phyloP scores from a whole-genome alignment of 2,113 vertebrate species.

The Egretta garzetta region DNA sequence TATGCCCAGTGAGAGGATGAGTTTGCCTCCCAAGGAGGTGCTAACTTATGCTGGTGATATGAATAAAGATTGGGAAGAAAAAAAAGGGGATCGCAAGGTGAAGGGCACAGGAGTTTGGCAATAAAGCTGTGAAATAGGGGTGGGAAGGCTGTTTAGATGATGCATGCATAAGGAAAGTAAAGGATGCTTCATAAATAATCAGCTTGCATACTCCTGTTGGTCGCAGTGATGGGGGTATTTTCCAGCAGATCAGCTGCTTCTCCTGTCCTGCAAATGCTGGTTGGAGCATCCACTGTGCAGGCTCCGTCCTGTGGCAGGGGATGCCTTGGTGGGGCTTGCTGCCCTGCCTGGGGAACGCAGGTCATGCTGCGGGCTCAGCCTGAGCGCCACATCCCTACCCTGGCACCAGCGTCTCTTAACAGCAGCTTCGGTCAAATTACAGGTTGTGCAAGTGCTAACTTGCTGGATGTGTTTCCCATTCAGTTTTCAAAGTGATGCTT shows the following conservation, averaged over 20 bases:
- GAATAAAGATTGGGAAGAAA: neutral
- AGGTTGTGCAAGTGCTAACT: neutral
- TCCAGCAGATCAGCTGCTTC: neutral
- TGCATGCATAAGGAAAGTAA: neutral
- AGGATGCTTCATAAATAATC: constrained; percentile 32
- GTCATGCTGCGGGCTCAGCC: constrained; percentile 8
- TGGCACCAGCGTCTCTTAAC: constrained; percentile 29
- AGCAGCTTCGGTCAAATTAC: neutral
- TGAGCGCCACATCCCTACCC: neutral
- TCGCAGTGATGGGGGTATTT: neutral
- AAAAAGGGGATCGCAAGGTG: neutral
- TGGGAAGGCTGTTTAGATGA: constrained; percentile 7
- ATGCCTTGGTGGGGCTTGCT: neutral
- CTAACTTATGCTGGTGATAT: constrained; percentile 26
- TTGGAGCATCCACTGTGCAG: neutral
- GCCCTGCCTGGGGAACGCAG: neutral
- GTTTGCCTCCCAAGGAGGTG: constrained; percentile 10
- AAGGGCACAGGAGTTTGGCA: neutral
- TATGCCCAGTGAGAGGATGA: neutral
- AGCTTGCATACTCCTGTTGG: neutral
- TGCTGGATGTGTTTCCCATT: constrained; percentile 2
- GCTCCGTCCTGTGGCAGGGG: neutral
- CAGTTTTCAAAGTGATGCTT: constrained; percentile 34
- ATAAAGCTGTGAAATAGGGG: neutral
- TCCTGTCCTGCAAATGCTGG: neutral